phyloP scores from a whole-genome alignment of 2,113 vertebrate genomes.

The Spilogale gracilis region DNA sequence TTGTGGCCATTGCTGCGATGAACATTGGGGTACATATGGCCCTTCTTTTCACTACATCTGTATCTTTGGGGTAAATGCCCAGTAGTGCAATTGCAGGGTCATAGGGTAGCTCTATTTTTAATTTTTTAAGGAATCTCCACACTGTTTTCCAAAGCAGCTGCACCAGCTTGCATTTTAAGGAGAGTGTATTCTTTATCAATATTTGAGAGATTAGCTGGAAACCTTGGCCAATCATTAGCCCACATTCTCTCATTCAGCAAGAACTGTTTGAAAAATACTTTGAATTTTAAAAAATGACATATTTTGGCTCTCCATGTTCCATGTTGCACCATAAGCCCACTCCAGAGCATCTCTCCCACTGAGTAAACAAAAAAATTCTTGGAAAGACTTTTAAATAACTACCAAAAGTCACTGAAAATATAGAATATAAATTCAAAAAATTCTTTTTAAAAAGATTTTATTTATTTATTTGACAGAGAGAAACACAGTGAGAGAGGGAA shows the following conservation, averaged over 20 bases:
- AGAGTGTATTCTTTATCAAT: background rate
- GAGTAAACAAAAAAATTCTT: background rate
- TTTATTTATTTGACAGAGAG: too few species aligned
- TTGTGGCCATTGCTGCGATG: too few species aligned
- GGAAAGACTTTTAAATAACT: background rate
- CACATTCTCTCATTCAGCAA: background rate
- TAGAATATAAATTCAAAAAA: background rate
- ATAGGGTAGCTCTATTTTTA: too few species aligned
- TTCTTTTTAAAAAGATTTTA: background rate
- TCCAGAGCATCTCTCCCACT: background rate
- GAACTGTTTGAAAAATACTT: constrained; percentile 42
- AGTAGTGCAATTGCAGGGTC: too few species aligned
- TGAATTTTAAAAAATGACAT: background rate
- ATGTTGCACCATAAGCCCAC: background rate
- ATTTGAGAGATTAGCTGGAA: background rate
- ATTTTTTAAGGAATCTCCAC: too few species aligned
- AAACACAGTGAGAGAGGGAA: too few species aligned
- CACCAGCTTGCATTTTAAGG: background rate
- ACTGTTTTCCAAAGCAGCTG: too few species aligned
- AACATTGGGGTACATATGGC: too few species aligned
- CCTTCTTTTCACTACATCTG: too few species aligned
- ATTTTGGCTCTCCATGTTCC: background rate
- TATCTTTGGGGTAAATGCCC: too few species aligned
- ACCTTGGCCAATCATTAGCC: background rate
- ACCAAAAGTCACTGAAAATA: background rate